Percentiles rank a stretch among this genome's conserved stretches.
phyloP scores from a whole-genome alignment of 92 coral and sea anemone species.

The Meandrina meandrites region DNA sequence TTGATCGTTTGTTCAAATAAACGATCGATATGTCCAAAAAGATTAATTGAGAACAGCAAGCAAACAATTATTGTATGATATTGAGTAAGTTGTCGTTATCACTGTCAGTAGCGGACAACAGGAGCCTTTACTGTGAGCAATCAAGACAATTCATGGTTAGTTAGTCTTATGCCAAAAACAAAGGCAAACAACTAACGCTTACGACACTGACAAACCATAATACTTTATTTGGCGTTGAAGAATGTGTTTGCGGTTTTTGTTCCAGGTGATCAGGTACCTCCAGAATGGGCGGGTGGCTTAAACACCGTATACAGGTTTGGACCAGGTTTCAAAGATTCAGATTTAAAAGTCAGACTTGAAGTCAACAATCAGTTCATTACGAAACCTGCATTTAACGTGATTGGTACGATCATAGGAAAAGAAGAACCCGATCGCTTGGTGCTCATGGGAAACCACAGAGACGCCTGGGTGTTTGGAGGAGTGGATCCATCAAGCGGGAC shows the following conservation, averaged over 20 bases:
- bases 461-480: constrained; percentile 94
- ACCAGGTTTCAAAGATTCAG: constrained; percentile 61
- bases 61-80: too few relatives aligned
- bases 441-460: constrained; percentile 87
- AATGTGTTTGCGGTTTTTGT: background rate
- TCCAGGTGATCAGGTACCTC: constrained; percentile 71
- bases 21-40: too few relatives aligned
- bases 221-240: too few relatives aligned
- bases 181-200: too few relatives aligned
- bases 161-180: too few relatives aligned
- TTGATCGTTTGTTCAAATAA: too few relatives aligned
- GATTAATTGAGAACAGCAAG: too few relatives aligned
- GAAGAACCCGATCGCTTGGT: constrained; percentile 92
- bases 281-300: constrained; percentile 76
- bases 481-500: constrained; percentile 84
- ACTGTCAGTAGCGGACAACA: too few relatives aligned
- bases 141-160: too few relatives aligned
- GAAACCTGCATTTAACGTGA: constrained; percentile 73
- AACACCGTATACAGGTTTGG: constrained; percentile 74
- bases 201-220: too few relatives aligned
- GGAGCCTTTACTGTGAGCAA: too few relatives aligned
- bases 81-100: too few relatives aligned
- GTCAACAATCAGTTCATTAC: constrained; percentile 70
- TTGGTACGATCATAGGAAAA: constrained; percentile 77
- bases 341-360: constrained; percentile 59